Conservation (phyloP, 2,797 vertebrate genomes). For the Acipenser transmontanus region DNA sequence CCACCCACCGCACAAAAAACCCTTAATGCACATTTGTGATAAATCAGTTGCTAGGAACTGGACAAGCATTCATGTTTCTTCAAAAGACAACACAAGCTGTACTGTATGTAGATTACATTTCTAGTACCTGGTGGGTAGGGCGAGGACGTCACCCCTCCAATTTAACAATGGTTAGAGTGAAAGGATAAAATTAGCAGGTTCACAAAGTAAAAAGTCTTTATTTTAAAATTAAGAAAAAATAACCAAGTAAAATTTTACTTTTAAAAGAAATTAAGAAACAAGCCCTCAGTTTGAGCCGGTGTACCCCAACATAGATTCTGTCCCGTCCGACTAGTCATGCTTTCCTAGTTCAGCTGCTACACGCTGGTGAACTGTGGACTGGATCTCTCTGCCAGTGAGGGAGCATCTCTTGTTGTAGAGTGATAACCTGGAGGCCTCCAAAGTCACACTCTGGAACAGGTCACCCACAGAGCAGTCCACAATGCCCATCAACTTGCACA, state of each 20-base stretch:
- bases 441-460: conserved; percentile 33
- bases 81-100: too few species aligned
- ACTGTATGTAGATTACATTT: too few species aligned
- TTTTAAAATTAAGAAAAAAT: neutral
- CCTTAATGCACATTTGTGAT: too few species aligned
- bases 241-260: neutral
- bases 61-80: too few species aligned
- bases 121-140: too few species aligned
- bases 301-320: neutral
- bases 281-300: conserved; percentile 3
- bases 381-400: conserved; percentile 47
- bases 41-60: too few species aligned
- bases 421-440: conserved; percentile 51
- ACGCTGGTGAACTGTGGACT: conserved; percentile 35
- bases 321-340: conserved; percentile 9
- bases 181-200: too few species aligned
- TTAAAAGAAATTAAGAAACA: neutral
- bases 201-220: conserved; percentile 10
- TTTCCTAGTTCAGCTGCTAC: conserved; percentile 18
- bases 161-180: too few species aligned
- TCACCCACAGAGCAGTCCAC: neutral
- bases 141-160: too few species aligned
- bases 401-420: conserved; percentile 34
- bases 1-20: too few species aligned
- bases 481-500: too few species aligned